Conservation (phyloP, 2,888 invertebrate genomes). For the Brachylomia viminalis region DNA sequence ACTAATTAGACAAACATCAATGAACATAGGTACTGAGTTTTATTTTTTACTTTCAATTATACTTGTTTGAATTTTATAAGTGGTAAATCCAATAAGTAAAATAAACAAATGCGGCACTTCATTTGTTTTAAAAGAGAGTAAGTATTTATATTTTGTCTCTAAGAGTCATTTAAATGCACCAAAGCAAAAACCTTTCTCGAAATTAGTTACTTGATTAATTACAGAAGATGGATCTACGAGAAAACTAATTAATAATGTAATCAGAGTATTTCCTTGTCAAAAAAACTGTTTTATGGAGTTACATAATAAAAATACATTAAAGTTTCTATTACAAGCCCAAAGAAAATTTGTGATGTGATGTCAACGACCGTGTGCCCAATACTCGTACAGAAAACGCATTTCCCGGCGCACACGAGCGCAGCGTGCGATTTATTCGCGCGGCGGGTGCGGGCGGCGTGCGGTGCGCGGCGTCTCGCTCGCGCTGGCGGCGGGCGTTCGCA, state of each 20-base stretch:
- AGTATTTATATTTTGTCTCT: not conserved
- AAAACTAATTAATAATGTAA: slow-evolving; percentile 27
- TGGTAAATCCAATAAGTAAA: not conserved
- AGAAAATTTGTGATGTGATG: slow-evolving; percentile 84
- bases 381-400: slow-evolving; percentile 89
- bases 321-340: slow-evolving; percentile 61
- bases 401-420: slow-evolving; percentile 84
- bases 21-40: slow-evolving; percentile 4
- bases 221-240: not conserved
- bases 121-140: not conserved
- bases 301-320: slow-evolving; percentile 36
- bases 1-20: slow-evolving; percentile 27
- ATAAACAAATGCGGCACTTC: not conserved
- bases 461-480: slow-evolving; percentile 76
- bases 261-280: slow-evolving; percentile 17
- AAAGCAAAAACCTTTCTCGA: not conserved
- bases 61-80: not conserved
- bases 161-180: not conserved
- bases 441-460: slow-evolving; percentile 67
- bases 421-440: slow-evolving; percentile 86
- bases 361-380: slow-evolving; percentile 89
- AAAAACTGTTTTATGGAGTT: slow-evolving; percentile 28
- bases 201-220: not conserved
- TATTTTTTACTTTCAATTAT: not conserved
- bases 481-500: slow-evolving; percentile 80